Conservation (phyloP, 1,140 invertebrate species). For the Rhyacophila brunnea region DNA sequence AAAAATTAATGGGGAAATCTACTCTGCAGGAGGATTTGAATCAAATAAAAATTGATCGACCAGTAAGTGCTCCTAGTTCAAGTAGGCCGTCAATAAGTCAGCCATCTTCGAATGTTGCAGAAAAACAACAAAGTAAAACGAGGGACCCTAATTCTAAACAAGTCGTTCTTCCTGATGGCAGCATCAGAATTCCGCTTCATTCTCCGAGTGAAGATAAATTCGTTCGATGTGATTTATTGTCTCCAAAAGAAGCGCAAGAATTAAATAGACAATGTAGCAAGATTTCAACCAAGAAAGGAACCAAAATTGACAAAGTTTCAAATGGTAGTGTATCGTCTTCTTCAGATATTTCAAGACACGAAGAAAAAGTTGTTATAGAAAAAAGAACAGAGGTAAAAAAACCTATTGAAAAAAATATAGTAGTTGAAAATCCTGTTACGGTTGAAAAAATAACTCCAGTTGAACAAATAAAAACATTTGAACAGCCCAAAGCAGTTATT, state of each 20-base stretch:
- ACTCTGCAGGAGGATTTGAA: slow-evolving; percentile 15
- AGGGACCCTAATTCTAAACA: slow-evolving; percentile 37
- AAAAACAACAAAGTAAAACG: slow-evolving; percentile 15
- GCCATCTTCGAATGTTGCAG: slow-evolving; percentile 10
- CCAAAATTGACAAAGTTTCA: slow-evolving; percentile 7
- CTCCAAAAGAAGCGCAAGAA: slow-evolving; percentile 29
- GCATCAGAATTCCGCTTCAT: slow-evolving; percentile 55
- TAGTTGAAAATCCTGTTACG: too few relatives aligned
- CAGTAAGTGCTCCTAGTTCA: slow-evolving; percentile 30
- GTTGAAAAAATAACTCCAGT: too few relatives aligned
- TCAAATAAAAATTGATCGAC: slow-evolving; percentile 30
- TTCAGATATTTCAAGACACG: slow-evolving; percentile 19
- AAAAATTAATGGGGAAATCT: slow-evolving; percentile 17
- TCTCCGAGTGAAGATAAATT: slow-evolving; percentile 49
- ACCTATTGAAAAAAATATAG: too few relatives aligned
- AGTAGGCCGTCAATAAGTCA: slow-evolving; percentile 34
- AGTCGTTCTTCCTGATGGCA: slow-evolving; percentile 49
- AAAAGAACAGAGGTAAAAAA: too few relatives aligned
- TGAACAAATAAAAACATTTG: too few relatives aligned
- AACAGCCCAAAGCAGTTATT: slow-evolving; percentile 1
- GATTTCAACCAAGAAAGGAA: slow-evolving; percentile 28
- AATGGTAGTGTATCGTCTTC: slow-evolving; percentile 15
- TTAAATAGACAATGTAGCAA: slow-evolving; percentile 26
- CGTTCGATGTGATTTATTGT: slow-evolving; percentile 30
- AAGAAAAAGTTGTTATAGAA: slow-evolving; percentile 8